phyloP scores from a whole-genome alignment of 2,888 invertebrate species.

The Oegoconia quadripuncta region DNA sequence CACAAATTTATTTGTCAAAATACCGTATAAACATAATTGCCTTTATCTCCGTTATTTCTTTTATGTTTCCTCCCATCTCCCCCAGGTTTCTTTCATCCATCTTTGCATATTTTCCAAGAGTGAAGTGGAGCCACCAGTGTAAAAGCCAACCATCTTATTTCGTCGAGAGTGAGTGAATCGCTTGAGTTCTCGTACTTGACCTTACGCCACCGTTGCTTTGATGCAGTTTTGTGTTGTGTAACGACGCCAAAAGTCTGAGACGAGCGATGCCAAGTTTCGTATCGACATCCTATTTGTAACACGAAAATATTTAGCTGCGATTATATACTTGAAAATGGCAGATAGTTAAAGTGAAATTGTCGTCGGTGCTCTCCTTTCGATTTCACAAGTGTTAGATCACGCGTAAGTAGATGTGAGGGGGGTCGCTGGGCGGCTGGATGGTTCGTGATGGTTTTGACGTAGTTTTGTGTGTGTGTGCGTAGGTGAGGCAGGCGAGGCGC shows the following conservation, averaged over 20 bases:
- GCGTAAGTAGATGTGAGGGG: not conserved
- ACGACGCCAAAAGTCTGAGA: conserved; percentile 63
- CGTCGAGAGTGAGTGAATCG: conserved; percentile 42
- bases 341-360: conserved; percentile 33
- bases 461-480: not conserved
- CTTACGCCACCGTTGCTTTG: conserved; percentile 58
- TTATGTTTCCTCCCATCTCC: conserved; percentile 54
- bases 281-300: conserved; percentile 34
- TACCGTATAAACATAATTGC: conserved; percentile 64
- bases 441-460: too few species aligned
- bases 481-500: conserved; percentile 5
- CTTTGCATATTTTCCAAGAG: conserved; percentile 27
- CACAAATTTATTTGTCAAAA: conserved; percentile 71
- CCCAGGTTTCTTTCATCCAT: conserved; percentile 46
- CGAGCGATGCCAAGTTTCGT: conserved; percentile 61
- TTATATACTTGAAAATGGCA: conserved; percentile 25
- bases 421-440: not conserved
- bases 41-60: conserved; percentile 58
- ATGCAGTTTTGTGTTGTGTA: conserved; percentile 69
- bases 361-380: conserved; percentile 26
- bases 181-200: conserved; percentile 61
- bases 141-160: conserved; percentile 6
- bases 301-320: conserved; percentile 24
- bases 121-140: conserved; percentile 17
- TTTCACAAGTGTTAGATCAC: conserved; percentile 14